These are phyloP conservation scores for Phenacoccus solenopsis DNA, from an alignment of 1,140 invertebrate species.

Conservation along the genomic window DNA sequence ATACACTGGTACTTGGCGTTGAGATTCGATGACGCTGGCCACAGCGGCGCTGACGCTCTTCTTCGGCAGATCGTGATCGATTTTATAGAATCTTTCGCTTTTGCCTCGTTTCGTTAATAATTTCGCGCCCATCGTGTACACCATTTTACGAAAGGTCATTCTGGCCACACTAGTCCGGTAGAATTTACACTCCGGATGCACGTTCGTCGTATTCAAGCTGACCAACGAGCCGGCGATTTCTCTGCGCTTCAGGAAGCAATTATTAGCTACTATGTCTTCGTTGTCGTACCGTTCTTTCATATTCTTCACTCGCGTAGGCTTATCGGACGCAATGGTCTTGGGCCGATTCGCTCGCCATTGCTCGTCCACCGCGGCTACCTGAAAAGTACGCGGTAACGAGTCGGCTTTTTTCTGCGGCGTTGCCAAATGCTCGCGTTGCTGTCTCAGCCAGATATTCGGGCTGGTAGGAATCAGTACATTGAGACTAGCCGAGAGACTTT, in stretches of 20 bases:
- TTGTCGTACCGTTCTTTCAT: slow-evolving; percentile 34
- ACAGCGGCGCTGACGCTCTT: neutral
- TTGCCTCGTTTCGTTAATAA: slow-evolving; percentile 24
- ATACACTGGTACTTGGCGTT: slow-evolving; percentile 36
- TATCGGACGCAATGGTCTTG: slow-evolving; percentile 58
- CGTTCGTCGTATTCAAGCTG: slow-evolving; percentile 30
- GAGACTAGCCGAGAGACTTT: slow-evolving; percentile 28
- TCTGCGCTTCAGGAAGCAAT: neutral
- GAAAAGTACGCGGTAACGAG: slow-evolving; percentile 63
- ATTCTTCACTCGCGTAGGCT: slow-evolving; percentile 42
- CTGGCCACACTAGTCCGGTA: slow-evolving; percentile 37
- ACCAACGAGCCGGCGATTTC: neutral
- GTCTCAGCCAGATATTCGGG: slow-evolving; percentile 47
- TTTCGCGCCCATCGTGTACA: slow-evolving; percentile 34
- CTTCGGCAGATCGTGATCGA: neutral
- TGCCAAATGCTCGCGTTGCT: slow-evolving; percentile 39
- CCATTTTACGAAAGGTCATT: slow-evolving; percentile 35
- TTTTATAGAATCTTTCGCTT: neutral
- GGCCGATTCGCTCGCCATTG: slow-evolving; percentile 38
- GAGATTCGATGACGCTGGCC: neutral
- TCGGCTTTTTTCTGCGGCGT: slow-evolving; percentile 48
- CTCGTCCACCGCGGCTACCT: slow-evolving; percentile 38
- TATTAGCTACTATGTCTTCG: slow-evolving; percentile 38
- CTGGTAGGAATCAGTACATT: slow-evolving; percentile 35
- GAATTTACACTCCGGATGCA: slow-evolving; percentile 64